Evolutionary conservation across 2,797 vertebrate species (phyloP).

Genomic region (Trachurus trachurus): DNA sequence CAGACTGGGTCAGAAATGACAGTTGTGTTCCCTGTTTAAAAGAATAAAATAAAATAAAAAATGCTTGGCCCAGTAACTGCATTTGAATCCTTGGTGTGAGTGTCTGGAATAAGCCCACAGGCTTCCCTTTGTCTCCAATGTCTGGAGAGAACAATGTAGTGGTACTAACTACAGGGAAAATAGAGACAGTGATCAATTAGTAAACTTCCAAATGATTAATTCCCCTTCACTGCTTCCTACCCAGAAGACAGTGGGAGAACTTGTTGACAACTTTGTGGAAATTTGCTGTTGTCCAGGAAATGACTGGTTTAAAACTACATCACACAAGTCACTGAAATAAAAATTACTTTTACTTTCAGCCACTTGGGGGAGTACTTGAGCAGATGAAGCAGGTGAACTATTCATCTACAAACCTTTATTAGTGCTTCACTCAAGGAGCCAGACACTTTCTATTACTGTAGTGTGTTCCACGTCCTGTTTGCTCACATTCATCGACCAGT

Average conservation of each 20-base stretch:
- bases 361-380: slow-evolving; percentile 20
- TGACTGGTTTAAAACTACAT: background rate
- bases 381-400: background rate
- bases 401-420: background rate
- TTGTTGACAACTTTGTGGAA: background rate
- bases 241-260: background rate
- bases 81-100: background rate
- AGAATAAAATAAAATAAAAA: too few relatives aligned
- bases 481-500: background rate
- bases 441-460: background rate
- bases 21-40: too few relatives aligned
- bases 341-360: slow-evolving; percentile 11
- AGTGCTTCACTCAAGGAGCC: background rate
- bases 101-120: too few relatives aligned
- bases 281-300: background rate
- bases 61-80: background rate
- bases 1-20: too few relatives aligned
- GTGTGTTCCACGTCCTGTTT: background rate
- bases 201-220: background rate
- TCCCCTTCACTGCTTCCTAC: background rate
- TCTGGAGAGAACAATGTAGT: background rate
- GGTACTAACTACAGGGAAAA: background rate
- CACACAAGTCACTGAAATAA: background rate
- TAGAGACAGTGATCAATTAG: background rate
- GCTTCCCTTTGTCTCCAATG: background rate